These are phyloP conservation scores for Neomorphus geoffroyi DNA, from an alignment of 2,797 vertebrate species.

Conservation along the genomic window DNA sequence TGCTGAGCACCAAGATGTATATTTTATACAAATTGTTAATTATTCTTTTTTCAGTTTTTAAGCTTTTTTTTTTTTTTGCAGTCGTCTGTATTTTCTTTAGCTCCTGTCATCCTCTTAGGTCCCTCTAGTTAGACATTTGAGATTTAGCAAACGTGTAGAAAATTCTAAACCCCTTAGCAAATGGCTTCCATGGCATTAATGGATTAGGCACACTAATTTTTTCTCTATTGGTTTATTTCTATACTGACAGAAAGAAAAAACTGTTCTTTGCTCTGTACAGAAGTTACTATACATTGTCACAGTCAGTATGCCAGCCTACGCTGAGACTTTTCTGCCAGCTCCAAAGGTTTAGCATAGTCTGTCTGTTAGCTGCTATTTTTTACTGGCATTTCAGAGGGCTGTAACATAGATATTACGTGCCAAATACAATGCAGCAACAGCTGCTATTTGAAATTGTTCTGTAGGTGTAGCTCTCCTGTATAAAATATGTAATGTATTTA, in stretches of 20 bases:
- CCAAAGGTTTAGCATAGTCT: neutral
- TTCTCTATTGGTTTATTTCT: neutral
- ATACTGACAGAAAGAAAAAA: neutral
- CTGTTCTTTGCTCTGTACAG: neutral
- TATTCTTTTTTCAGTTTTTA: neutral
- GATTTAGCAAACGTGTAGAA: neutral
- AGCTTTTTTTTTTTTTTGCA: neutral
- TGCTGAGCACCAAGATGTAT: neutral
- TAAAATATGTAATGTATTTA: rapidly evolving
- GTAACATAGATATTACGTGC: rapidly evolving
- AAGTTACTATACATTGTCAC: neutral
- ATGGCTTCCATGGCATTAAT: constrained; percentile 12
- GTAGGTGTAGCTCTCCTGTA: neutral
- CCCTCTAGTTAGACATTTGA: neutral
- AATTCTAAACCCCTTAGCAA: constrained; percentile 14
- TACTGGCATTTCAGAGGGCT: neutral
- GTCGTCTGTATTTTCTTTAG: neutral
- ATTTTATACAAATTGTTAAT: neutral
- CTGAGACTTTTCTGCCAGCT: neutral
- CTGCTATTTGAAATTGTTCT: neutral
- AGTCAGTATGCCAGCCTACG: neutral
- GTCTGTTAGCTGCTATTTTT: neutral
- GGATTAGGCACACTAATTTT: constrained; percentile 41
- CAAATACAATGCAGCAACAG: neutral
- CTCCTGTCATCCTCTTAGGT: neutral